Evolutionary conservation across 2,113 vertebrate species (phyloP).

Genomic region (Leptobrachium ailaonicum): DNA sequence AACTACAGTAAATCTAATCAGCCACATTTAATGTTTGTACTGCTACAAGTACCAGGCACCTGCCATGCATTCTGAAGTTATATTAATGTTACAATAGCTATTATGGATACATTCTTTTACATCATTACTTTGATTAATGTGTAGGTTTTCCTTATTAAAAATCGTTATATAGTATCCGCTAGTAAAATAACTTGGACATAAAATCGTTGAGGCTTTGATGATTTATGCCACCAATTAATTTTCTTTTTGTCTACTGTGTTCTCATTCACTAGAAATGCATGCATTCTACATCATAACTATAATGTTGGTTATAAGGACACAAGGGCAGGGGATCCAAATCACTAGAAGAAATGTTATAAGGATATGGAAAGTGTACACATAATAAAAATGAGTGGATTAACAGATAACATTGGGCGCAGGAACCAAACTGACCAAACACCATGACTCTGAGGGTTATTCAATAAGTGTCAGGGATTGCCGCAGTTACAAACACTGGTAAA

Average conservation of each 20-base stretch:
- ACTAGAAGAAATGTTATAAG: too few species aligned
- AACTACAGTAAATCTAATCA: not conserved
- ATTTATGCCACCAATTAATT: conserved; percentile 36
- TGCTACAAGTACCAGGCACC: not conserved
- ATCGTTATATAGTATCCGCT: conserved; percentile 36
- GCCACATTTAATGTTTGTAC: not conserved
- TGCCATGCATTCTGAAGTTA: not conserved
- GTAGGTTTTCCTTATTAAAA: conserved; percentile 33
- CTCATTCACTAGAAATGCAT: conserved; percentile 12
- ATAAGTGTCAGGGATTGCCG: too few species aligned
- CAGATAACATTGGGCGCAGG: too few species aligned
- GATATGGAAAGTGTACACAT: too few species aligned
- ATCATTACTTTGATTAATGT: conserved; percentile 24
- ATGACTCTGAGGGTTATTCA: too few species aligned
- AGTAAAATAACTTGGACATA: conserved; percentile 29
- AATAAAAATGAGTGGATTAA: too few species aligned
- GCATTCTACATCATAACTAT: conserved; percentile 6
- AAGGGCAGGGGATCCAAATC: too few species aligned
- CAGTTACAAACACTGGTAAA: too few species aligned
- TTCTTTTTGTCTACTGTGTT: not conserved
- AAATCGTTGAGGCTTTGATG: conserved; percentile 38
- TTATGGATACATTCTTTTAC: conserved; percentile 19
- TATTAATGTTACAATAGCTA: not conserved
- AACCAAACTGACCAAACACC: too few species aligned
- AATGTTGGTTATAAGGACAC: not conserved